Base-by-base conservation (phyloP, 1,140 invertebrate genomes). In the Adoxophyes honmai region DNA sequence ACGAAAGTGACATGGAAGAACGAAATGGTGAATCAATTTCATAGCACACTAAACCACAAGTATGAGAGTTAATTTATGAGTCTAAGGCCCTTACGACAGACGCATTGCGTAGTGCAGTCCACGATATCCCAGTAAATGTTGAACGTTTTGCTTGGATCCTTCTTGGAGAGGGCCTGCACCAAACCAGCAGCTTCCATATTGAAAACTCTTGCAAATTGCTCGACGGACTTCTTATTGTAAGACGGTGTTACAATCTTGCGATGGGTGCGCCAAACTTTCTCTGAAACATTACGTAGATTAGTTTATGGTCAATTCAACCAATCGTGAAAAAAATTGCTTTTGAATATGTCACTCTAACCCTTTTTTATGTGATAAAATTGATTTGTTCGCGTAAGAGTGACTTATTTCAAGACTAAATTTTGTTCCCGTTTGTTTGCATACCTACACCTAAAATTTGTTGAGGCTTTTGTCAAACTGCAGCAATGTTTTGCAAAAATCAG, bases 61-160 rank as follows among this genome's bases (percentile, higher is more conserved):
- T 13, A n/a, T n/a, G n/a, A n/a, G n/a, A n/a, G n/a, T n/a, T n/a
- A n/a, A n/a, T n/a, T n/a, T n/a, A n/a, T n/a, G n/a, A n/a, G n/a
- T n/a, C n/a, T n/a, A n/a, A n/a, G n/a, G n/a, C n/a, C 52, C 64
- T 60, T 16, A 67, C 64, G 64, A 39, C 64, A 67, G 11, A 67
- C 64, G 8, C 51, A 52, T 14, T 67, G 62, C 36, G 60, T 67
- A 44, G 64, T 67, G 9, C 21, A 7, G 7, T 33, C 6, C 0
- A 67, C 57, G 0, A 67, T 55, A 8, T 60, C 61, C 0, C 13
- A 1, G 34, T 62, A 63, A 0, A 63, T 28, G 11, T 67, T 16
- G 34, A 63, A 62, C 14, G 53, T 56, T 1, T n/a, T 15, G 3
- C 28, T 37, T 0, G 34, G 39, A 28, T 35, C 37, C 16, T 52